Evolutionary conservation across 1,140 invertebrate genomes (phyloP).

Genomic region (Hycleus phaleratus): DNA sequence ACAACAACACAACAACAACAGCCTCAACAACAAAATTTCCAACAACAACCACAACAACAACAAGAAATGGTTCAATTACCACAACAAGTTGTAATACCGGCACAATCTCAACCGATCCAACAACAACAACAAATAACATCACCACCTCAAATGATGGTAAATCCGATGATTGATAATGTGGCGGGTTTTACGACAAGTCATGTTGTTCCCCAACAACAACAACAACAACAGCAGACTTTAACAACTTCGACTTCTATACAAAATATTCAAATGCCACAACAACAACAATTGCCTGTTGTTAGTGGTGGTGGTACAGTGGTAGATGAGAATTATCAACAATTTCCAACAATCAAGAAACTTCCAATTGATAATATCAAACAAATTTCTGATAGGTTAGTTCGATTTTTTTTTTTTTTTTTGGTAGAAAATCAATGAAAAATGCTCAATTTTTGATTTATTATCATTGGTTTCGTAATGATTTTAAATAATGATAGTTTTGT

Average conservation of each 20-base stretch:
- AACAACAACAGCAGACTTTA: constrained; percentile 7
- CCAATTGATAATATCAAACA: constrained; percentile 25
- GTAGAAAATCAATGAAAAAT: no score
- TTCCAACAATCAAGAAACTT: constrained; percentile 19
- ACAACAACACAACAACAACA: neutral
- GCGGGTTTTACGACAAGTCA: neutral
- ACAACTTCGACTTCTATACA: constrained; percentile 26
- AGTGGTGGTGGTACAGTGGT: neutral
- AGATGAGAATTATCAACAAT: neutral
- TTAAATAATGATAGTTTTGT: no score
- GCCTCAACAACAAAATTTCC: neutral
- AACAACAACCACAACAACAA: neutral
- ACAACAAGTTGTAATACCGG: constrained; percentile 2
- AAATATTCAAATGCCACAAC: constrained; percentile 17
- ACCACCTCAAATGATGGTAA: constrained; percentile 13
- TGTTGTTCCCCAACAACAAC: neutral
- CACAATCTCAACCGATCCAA: constrained; percentile 4
- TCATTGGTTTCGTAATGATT: no score
- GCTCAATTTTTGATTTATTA: no score
- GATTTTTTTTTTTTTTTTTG: no score
- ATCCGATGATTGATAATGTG: neutral
- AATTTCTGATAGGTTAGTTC: constrained; percentile 13
- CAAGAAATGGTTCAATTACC: neutral
- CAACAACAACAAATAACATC: constrained; percentile 5
- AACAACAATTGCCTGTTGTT: constrained; percentile 21